Conservation (phyloP, 2,113 vertebrate genomes). For the Corynorhinus townsendii region DNA sequence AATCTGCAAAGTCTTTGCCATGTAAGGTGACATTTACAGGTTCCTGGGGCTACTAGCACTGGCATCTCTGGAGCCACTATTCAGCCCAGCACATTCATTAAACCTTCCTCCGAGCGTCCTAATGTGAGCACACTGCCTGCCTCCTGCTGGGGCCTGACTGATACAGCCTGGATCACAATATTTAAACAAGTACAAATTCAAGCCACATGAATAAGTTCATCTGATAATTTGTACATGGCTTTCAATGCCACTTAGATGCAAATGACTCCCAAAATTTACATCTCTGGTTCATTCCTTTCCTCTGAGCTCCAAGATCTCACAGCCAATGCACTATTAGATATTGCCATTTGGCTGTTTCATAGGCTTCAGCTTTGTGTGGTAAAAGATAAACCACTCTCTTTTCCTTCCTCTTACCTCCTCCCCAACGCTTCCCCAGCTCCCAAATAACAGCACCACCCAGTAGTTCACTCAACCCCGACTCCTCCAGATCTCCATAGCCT, state of each 20-base stretch:
- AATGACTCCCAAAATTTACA: neutral
- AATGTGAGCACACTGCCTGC: accelerated
- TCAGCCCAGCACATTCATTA: accelerated
- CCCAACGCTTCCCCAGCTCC: neutral
- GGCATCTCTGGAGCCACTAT: neutral
- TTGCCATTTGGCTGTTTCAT: neutral
- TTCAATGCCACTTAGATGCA: neutral
- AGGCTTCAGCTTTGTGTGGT: neutral
- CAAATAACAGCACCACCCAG: too few relatives aligned
- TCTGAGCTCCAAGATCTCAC: neutral
- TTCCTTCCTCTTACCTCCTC: neutral
- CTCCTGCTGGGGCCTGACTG: neutral
- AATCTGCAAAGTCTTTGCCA: neutral
- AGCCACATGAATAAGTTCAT: neutral
- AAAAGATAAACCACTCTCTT: neutral
- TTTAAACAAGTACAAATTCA: neutral
- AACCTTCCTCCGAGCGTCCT: neutral
- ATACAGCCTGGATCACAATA: neutral
- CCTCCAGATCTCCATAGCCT: accelerated
- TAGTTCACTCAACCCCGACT: accelerated
- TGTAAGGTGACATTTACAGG: neutral
- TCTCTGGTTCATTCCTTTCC: neutral
- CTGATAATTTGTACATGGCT: neutral
- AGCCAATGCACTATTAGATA: neutral
- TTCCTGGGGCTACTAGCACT: neutral